Evolutionary conservation across 2,888 invertebrate genomes (phyloP).

Genomic region (Oasisia sp.): DNA sequence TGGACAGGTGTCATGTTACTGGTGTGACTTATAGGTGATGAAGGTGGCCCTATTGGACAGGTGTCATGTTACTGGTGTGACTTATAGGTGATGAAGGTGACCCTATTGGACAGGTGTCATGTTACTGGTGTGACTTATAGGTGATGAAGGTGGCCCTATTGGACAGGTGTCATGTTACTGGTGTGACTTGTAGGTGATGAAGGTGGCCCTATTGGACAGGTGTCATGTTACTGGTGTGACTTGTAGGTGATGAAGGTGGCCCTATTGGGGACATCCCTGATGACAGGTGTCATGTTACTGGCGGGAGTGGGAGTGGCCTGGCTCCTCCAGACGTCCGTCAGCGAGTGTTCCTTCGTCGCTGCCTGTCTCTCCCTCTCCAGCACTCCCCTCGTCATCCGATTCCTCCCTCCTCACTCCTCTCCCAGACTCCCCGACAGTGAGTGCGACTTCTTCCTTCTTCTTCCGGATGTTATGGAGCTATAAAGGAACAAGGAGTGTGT

Average conservation of each 20-base stretch:
- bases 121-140: too few relatives aligned
- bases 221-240: neutral
- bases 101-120: too few relatives aligned
- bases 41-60: too few relatives aligned
- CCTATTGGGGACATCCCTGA: conserved; percentile 33
- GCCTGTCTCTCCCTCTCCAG: conserved; percentile 48
- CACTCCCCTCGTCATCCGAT: conserved; percentile 48
- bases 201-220: conserved; percentile 28
- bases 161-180: too few relatives aligned
- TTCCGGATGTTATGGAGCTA: too few relatives aligned
- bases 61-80: too few relatives aligned
- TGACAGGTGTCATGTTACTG: conserved; percentile 42
- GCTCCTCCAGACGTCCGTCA: conserved; percentile 32
- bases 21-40: too few relatives aligned
- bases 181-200: conserved; percentile 36
- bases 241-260: conserved; percentile 41
- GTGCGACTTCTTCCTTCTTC: neutral
- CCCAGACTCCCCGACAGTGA: neutral
- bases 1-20: too few relatives aligned
- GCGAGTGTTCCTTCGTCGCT: conserved; percentile 44
- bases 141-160: too few relatives aligned
- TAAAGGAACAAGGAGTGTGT: too few relatives aligned
- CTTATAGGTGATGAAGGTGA: too few relatives aligned
- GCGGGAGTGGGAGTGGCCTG: conserved; percentile 37
- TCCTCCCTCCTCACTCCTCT: conserved; percentile 34